Percentiles rank a stretch among this genome's conserved stretches.
phyloP scores from a whole-genome alignment of 2,797 vertebrate genomes.

The Nannoperca obscura region DNA sequence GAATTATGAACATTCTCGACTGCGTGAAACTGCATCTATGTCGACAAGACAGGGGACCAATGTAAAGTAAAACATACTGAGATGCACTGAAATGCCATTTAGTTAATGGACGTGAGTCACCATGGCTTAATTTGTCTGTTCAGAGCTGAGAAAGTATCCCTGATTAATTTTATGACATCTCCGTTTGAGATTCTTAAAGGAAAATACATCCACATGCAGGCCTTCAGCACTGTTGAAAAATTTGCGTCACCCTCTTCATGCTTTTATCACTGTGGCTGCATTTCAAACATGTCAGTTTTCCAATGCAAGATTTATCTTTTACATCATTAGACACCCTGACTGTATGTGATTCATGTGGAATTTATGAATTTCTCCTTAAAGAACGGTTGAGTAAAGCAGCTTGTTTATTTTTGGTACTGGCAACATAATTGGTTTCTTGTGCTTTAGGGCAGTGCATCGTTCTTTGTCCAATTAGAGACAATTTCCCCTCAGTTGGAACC shows the following conservation, averaged over 20 bases:
- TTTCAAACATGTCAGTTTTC: conserved; percentile 45
- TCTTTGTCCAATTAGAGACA: conserved; percentile 66
- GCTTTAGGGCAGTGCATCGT: conserved; percentile 49
- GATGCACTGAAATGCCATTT: conserved; percentile 20
- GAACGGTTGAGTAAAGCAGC: conserved; percentile 17
- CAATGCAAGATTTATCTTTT: conserved; percentile 22
- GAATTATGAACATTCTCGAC: conserved; percentile 43
- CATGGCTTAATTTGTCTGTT: neutral
- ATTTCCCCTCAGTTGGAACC: conserved; percentile 35
- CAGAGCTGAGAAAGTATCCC: neutral
- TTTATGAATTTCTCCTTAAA: conserved; percentile 40
- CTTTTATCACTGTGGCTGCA: conserved; percentile 26
- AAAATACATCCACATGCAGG: neutral
- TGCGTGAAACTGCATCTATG: conserved; percentile 31
- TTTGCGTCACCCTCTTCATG: neutral
- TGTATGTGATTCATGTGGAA: conserved; percentile 42
- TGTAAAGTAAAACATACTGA: conserved; percentile 19
- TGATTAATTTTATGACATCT: neutral
- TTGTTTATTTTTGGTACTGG: conserved; percentile 50
- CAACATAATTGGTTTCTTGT: conserved; percentile 55
- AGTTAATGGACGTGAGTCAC: conserved; percentile 13
- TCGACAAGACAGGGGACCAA: conserved; percentile 20
- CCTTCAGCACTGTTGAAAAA: neutral
- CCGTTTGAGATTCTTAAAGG: neutral
- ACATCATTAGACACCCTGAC: conserved; percentile 36